A percentile compares a stretch with the other conserved stretches of the same genome.
These are phyloP conservation scores for Chelon auratus DNA, from an alignment of 2,797 vertebrate genomes.

Conservation along the genomic window DNA sequence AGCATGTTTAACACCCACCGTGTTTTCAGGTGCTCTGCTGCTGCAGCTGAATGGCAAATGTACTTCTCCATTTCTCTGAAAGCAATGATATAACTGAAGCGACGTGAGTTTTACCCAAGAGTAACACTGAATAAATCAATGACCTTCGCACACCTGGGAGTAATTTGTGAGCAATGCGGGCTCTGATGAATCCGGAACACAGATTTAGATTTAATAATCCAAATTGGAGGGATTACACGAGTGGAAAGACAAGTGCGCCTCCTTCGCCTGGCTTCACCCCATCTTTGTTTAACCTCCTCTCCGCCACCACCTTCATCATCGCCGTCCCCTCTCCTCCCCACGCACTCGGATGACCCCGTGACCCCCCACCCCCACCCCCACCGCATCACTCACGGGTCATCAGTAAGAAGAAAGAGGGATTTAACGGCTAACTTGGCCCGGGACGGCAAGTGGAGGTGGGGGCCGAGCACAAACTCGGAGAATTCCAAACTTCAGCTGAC, in stretches of 20 bases:
- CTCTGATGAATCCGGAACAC: conserved; percentile 72
- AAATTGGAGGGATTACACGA: conserved; percentile 79
- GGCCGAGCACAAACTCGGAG: conserved; percentile 54
- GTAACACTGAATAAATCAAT: conserved; percentile 28
- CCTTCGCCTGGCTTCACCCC: conserved; percentile 37
- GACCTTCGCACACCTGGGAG: conserved; percentile 68
- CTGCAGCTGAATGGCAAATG: no score
- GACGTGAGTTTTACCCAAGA: conserved; percentile 12
- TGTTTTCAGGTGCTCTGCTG: no score
- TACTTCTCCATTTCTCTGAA: conserved; percentile 8
- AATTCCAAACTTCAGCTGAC: conserved; percentile 66
- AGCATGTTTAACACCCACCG: background rate
- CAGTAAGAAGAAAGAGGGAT: conserved; percentile 77
- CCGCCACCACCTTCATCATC: conserved; percentile 35
- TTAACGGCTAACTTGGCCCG: conserved; percentile 79
- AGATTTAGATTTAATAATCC: conserved; percentile 77
- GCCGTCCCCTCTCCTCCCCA: conserved; percentile 11
- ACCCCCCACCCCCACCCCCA: conserved; percentile 61
- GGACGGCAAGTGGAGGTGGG: conserved; percentile 56
- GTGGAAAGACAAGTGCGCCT: conserved; percentile 70
- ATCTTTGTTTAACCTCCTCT: conserved; percentile 12
- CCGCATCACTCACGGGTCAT: conserved; percentile 80
- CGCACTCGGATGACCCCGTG: conserved; percentile 65
- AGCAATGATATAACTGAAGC: background rate
- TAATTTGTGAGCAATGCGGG: conserved; percentile 69